Evolutionary conservation across 2,888 invertebrate genomes (phyloP), one percentile per base, ranked within the genome.

Genomic region (Tenthredo scrophulariae): DNA sequence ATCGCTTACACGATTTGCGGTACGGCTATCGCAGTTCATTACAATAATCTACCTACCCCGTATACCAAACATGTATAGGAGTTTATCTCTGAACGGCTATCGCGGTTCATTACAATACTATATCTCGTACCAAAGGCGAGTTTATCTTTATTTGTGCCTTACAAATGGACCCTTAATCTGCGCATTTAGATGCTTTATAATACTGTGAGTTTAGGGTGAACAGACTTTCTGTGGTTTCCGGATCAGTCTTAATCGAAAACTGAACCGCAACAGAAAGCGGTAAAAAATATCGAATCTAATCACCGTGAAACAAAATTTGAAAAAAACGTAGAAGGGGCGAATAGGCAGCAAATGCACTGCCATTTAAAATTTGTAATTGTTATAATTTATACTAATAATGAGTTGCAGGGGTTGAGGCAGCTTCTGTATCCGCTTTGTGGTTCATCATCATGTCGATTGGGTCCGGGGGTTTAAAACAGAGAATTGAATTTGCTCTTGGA

Each of bases 371-470:
- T 43, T 43, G 1, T 74, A 74, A 74, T 74, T 74, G 40, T 15
- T 29, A 74, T 74, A 33, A 70, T n/a, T 62, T 18, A 74, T 10
- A 43, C 22, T 43, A 43, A 74, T 43, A 74, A 74, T 29, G n/a
- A 43, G 18, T 15, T 29, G 40, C 80, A 83, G 83, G 83, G 46
- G 67, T 83, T 10, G 83, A 83, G 15, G 10, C 83, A 13, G 67
- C 46, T 29, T 65, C 83, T 26, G 70, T 90, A 37, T 92, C 91
- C 1, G 88, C 89, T 6, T 85, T 91, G 7, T 91, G 91, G 91
- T 88, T 90, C 15, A 43, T 92, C 5, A 83, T 86, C 7, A 87
- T 90, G 87, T 70, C 91, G 29, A 87, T 88, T 67, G 89, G 90
- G 22, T 89, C 91, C 6, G 89, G 89, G 4, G 91, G 91, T 10